phyloP scores from a whole-genome alignment of 1,140 invertebrate genomes.

The Drosophila ercepeae region DNA sequence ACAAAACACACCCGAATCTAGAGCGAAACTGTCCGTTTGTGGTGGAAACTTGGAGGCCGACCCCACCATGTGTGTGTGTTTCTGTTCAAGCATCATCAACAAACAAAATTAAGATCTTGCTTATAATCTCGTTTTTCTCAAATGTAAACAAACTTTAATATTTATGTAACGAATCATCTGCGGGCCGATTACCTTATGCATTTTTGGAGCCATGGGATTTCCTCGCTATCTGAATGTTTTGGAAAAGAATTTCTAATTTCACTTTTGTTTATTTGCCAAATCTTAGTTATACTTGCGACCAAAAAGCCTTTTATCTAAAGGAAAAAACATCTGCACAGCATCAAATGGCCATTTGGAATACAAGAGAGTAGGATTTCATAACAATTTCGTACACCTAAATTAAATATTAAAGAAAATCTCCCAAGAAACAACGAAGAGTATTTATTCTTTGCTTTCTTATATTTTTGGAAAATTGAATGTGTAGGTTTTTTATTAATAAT shows the following conservation, averaged over 20 bases:
- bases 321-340: neutral
- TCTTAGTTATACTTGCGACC: neutral
- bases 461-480: conserved; percentile 5
- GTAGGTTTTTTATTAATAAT: conserved; percentile 3
- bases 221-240: neutral
- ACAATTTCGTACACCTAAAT: too few species aligned
- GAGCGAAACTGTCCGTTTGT: conserved; percentile 31
- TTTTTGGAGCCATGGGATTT: conserved; percentile 12
- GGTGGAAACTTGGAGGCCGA: conserved; percentile 25
- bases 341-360: neutral
- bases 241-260: neutral
- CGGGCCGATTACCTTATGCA: conserved; percentile 13
- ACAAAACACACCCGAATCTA: conserved; percentile 31
- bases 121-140: conserved; percentile 24
- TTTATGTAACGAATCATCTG: conserved; percentile 26
- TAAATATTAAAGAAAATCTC: too few species aligned
- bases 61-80: conserved; percentile 12
- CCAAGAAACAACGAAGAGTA: too few species aligned
- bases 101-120: conserved; percentile 34
- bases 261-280: neutral
- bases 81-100: conserved; percentile 20
- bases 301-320: neutral
- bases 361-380: too few species aligned
- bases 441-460: conserved; percentile 8
- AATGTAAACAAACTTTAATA: conserved; percentile 35